Percentiles rank a stretch among this genome's conserved stretches.
phyloP scores from a whole-genome alignment of 2,888 invertebrate genomes.

The Lymantria monacha region DNA sequence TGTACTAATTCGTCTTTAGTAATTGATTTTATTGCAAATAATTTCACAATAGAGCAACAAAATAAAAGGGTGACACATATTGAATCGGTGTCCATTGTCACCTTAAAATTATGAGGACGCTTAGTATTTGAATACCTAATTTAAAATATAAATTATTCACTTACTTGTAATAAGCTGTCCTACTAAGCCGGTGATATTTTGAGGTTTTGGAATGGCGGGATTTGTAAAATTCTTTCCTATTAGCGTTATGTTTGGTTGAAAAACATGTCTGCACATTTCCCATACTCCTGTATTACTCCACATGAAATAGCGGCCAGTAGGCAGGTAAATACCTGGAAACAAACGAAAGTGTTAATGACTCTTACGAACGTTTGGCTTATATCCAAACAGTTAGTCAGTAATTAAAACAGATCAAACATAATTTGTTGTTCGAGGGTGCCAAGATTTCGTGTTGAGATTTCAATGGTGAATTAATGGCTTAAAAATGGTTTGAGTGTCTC shows the following conservation, averaged over 20 bases:
- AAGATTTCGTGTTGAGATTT: slow-evolving; percentile 19
- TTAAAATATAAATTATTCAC: slow-evolving; percentile 50
- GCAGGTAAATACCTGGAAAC: slow-evolving; percentile 79
- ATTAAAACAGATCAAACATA: slow-evolving; percentile 34
- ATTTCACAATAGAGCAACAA: no score
- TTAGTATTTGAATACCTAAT: neutral
- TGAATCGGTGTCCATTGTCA: no score
- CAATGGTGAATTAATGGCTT: slow-evolving; percentile 13
- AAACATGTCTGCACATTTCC: slow-evolving; percentile 82
- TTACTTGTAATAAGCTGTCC: slow-evolving; percentile 55
- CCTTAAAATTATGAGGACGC: no score
- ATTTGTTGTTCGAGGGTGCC: slow-evolving; percentile 24
- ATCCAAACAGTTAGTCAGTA: slow-evolving; percentile 29
- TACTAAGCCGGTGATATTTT: slow-evolving; percentile 41
- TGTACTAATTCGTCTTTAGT: no score
- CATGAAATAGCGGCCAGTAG: slow-evolving; percentile 82
- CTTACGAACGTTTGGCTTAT: slow-evolving; percentile 21
- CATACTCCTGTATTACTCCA: slow-evolving; percentile 88
- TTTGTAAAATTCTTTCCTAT: slow-evolving; percentile 29
- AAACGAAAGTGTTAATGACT: slow-evolving; percentile 35
- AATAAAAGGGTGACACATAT: no score
- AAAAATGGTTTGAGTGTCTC: neutral
- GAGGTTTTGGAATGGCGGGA: slow-evolving; percentile 23
- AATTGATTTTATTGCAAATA: no score
- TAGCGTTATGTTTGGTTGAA: slow-evolving; percentile 45